Percentiles rank a stretch among this genome's conserved stretches.
Evolutionary conservation across 1,140 invertebrate genomes (phyloP).

Genomic region (Aphidius ervi): DNA sequence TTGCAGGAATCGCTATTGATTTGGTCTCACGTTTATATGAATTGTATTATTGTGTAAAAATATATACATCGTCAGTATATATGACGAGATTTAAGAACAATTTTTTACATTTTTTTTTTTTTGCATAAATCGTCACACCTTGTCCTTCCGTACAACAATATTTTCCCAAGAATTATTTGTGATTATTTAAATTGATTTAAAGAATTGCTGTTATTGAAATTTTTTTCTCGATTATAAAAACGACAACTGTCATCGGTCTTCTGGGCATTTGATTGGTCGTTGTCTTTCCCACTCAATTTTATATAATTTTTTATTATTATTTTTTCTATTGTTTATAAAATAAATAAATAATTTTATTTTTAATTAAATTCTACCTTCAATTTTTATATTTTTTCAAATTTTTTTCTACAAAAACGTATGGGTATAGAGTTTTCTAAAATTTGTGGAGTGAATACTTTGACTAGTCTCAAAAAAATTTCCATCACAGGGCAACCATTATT

Average conservation of each 20-base stretch:
- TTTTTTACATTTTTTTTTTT: neutral
- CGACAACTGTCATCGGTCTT: too few species aligned
- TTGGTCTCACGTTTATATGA: neutral
- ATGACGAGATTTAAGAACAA: neutral
- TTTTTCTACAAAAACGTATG: too few species aligned
- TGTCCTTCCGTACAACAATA: constrained; percentile 2
- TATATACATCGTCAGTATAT: neutral
- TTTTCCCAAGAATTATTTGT: constrained; percentile 1
- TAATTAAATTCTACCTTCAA: too few species aligned
- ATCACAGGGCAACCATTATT: too few species aligned
- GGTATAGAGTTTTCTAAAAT: too few species aligned
- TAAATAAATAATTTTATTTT: too few species aligned
- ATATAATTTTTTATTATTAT: neutral
- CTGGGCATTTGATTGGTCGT: neutral
- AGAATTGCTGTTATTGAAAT: neutral
- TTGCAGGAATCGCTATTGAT: neutral
- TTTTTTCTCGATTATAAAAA: neutral
- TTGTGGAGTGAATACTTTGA: too few species aligned
- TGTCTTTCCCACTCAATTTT: neutral
- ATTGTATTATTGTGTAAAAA: neutral
- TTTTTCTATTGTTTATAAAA: neutral
- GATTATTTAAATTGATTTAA: neutral
- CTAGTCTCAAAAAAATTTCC: too few species aligned
- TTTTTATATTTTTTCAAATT: too few species aligned
- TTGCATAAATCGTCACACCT: neutral